Percentiles rank a stretch among this genome's conserved stretches.
These are phyloP conservation scores for Magallana angulata DNA, from an alignment of 1,140 invertebrate species.

Conservation along the genomic window DNA sequence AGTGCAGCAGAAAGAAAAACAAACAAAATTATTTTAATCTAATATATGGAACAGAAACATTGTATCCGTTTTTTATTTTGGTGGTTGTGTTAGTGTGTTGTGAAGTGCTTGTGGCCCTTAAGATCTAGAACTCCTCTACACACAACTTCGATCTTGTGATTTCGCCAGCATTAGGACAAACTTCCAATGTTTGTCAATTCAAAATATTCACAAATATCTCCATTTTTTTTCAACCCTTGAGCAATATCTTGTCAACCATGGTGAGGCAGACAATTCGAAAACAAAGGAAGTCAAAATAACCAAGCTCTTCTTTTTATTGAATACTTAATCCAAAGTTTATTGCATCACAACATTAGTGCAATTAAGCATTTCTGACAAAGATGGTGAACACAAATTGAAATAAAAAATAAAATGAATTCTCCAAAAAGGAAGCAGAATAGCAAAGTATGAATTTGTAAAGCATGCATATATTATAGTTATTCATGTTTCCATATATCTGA, in stretches of 20 bases:
- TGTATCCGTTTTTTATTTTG: neutral
- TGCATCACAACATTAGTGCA: slow-evolving; percentile 35
- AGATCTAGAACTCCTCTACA: slow-evolving; percentile 12
- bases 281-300: slow-evolving; percentile 29
- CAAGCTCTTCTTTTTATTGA: slow-evolving; percentile 26
- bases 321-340: slow-evolving; percentile 21
- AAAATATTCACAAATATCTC: neutral
- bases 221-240: neutral
- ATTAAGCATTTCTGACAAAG: slow-evolving; percentile 33
- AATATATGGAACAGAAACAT: neutral
- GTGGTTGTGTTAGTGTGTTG: neutral
- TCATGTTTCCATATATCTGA: neutral
- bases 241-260: slow-evolving; percentile 35
- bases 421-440: slow-evolving; percentile 27
- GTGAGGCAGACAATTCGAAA: slow-evolving; percentile 22
- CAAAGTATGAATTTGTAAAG: slow-evolving; percentile 19
- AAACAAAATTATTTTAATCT: neutral
- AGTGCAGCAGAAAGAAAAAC: slow-evolving; percentile 22
- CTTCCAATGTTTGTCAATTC: neutral
- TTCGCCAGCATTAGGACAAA: slow-evolving; percentile 20
- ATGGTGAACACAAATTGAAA: slow-evolving; percentile 32
- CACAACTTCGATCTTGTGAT: neutral
- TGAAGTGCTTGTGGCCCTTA: neutral
- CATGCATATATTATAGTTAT: slow-evolving; percentile 5
- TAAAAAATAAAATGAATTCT: slow-evolving; percentile 23